Conservation (phyloP, 2,797 vertebrate genomes). For the Gephyroberyx darwinii region DNA sequence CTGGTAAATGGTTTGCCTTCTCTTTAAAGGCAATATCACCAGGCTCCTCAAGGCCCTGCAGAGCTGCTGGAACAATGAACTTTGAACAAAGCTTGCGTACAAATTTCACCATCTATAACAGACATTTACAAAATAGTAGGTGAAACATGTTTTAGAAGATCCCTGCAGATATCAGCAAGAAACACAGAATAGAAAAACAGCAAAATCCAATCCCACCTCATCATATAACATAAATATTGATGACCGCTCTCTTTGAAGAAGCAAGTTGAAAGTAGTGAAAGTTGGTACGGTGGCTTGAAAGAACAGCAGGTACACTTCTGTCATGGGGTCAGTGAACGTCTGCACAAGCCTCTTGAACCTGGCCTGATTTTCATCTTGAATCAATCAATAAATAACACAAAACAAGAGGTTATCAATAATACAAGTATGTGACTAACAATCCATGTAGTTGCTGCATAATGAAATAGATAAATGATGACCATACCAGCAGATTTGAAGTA, state of each 20-base stretch:
- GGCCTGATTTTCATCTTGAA: too few relatives aligned
- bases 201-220: slow-evolving; percentile 5
- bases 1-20: slow-evolving; percentile 22
- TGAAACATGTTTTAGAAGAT: not conserved
- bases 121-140: too few relatives aligned
- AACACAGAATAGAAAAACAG: too few relatives aligned
- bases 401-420: too few relatives aligned
- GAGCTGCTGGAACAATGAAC: slow-evolving; percentile 13
- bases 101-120: slow-evolving; percentile 9
- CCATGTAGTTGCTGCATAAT: too few relatives aligned
- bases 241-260: slow-evolving; percentile 28
- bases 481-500: too few relatives aligned
- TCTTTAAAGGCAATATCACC: slow-evolving; percentile 9
- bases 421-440: too few relatives aligned
- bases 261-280: slow-evolving; percentile 28
- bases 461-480: too few relatives aligned
- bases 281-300: slow-evolving; percentile 25
- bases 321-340: slow-evolving; percentile 38
- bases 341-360: slow-evolving; percentile 1
- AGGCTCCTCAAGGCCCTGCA: slow-evolving; percentile 7
- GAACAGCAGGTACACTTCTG: slow-evolving; percentile 40
- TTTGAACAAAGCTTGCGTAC: slow-evolving; percentile 8
- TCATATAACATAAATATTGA: not conserved
- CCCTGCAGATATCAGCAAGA: too few relatives aligned
- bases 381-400: too few relatives aligned